Conservation (phyloP, 2,888 invertebrate genomes). For the Sphaeridia pumilis region DNA sequence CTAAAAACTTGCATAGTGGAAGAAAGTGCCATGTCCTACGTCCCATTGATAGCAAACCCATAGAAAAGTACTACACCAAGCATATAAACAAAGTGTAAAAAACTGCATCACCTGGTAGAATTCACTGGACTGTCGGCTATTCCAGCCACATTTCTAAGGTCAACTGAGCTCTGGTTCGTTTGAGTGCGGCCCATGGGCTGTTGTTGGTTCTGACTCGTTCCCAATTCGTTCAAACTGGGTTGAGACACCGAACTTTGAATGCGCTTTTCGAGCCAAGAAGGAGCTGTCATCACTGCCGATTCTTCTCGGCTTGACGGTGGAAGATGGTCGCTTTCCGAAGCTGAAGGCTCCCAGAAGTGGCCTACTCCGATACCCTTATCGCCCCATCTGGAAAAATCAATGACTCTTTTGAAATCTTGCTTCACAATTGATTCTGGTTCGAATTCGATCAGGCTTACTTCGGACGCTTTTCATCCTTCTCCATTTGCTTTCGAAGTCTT, state of each 20-base stretch:
- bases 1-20: too few species aligned
- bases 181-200: conserved; percentile 3
- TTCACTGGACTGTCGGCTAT: conserved; percentile 14
- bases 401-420: not conserved
- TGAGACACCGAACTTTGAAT: conserved; percentile 26
- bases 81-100: too few species aligned
- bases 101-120: too few species aligned
- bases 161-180: conserved; percentile 19
- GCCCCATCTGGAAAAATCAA: conserved; percentile 56
- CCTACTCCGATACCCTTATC: conserved; percentile 57
- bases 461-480: conserved; percentile 32
- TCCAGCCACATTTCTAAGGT: conserved; percentile 21
- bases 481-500: conserved; percentile 32
- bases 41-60: too few species aligned
- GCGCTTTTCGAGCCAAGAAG: conserved; percentile 47
- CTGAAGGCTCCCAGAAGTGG: conserved; percentile 54
- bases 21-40: too few species aligned
- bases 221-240: conserved; percentile 14
- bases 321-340: conserved; percentile 25
- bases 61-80: too few species aligned
- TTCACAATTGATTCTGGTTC: conserved; percentile 38
- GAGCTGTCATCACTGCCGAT: conserved; percentile 40
- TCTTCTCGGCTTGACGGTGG: conserved; percentile 38
- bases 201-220: conserved; percentile 1
- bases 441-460: conserved; percentile 17